Conservation (phyloP, 1,140 invertebrate genomes). For the Cyclina sinensis region DNA sequence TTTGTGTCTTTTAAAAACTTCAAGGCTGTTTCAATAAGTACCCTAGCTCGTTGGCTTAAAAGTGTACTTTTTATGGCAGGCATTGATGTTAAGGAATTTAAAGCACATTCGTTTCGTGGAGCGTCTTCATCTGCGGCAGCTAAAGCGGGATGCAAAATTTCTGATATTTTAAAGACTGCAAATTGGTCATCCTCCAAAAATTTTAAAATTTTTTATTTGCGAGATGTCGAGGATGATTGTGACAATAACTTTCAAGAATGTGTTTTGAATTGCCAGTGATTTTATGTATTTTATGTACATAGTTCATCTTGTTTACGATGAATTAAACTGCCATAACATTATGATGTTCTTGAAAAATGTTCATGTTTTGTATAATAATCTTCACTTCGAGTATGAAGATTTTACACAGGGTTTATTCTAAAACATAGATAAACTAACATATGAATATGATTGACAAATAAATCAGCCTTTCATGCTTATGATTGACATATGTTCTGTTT, state of each 20-base stretch:
- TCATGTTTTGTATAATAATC: not conserved
- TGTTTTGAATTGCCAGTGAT: not conserved
- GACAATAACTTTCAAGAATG: not conserved
- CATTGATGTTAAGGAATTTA: slow-evolving; percentile 24
- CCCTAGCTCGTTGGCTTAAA: slow-evolving; percentile 43
- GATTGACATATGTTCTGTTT: slow-evolving; percentile 12
- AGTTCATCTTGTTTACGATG: not conserved
- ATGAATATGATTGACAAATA: not conserved
- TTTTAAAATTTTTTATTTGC: slow-evolving; percentile 31
- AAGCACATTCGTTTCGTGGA: slow-evolving; percentile 48
- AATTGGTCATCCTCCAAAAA: slow-evolving; percentile 23
- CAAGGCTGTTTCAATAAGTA: slow-evolving; percentile 3
- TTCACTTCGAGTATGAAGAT: not conserved
- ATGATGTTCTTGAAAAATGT: not conserved
- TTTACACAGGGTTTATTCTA: not conserved
- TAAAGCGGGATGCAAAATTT: not conserved
- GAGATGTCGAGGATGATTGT: not conserved
- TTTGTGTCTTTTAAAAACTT: slow-evolving; percentile 16
- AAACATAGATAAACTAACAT: not conserved
- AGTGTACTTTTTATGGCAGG: not conserved
- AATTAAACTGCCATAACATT: not conserved
- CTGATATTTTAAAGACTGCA: slow-evolving; percentile 24
- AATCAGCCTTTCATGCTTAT: too few species aligned
- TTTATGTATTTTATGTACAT: not conserved
- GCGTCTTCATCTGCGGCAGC: slow-evolving; percentile 16